phyloP scores from a whole-genome alignment of 2,113 vertebrate species.

The Dinomys branickii region DNA sequence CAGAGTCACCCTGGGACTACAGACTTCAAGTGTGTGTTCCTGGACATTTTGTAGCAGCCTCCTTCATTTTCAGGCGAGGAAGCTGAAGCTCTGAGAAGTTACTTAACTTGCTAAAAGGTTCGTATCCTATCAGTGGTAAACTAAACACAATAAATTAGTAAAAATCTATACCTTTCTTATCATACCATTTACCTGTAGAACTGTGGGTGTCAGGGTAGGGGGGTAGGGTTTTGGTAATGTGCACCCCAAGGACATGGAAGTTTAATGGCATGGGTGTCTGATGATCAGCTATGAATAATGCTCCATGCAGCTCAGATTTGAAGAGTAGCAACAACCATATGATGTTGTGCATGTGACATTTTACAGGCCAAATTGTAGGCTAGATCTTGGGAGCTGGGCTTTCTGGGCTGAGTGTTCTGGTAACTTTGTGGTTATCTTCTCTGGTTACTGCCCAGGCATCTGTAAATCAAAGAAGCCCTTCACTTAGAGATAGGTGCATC shows the following conservation, averaged over 20 bases:
- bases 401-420: not conserved
- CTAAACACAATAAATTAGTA: not conserved
- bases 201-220: rapidly evolving
- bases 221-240: not conserved
- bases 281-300: slow-evolving; percentile 49
- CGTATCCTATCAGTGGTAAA: not conserved
- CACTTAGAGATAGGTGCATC: slow-evolving; percentile 71
- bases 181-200: not conserved
- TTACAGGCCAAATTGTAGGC: slow-evolving; percentile 49
- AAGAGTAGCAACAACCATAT: not conserved
- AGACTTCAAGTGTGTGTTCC: not conserved
- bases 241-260: not conserved
- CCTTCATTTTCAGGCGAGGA: not conserved
- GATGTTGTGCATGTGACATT: slow-evolving; percentile 56
- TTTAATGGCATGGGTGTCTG: not conserved
- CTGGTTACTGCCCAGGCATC: slow-evolving; percentile 49
- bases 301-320: not conserved
- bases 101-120: slow-evolving; percentile 3
- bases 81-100: not conserved
- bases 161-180: not conserved
- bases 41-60: not conserved
- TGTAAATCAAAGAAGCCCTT: slow-evolving; percentile 79
- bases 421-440: slow-evolving; percentile 63
- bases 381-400: slow-evolving; percentile 1
- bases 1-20: not conserved